phyloP scores from a whole-genome alignment of 2,113 vertebrate species.

The Phodopus roborovskii region DNA sequence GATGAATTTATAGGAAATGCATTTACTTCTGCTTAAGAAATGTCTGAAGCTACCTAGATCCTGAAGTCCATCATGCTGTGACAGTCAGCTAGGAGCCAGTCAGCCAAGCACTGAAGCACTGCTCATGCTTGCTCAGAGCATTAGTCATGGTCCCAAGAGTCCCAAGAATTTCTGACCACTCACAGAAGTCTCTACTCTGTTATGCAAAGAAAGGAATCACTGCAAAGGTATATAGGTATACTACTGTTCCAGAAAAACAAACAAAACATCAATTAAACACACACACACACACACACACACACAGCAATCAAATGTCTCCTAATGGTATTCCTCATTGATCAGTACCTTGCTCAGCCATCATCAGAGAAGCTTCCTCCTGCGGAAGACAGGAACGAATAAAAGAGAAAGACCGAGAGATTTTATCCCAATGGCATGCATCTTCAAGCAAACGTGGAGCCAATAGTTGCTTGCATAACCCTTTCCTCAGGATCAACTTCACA shows the following conservation, averaged over 20 bases:
- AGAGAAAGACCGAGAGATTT: slow-evolving; percentile 29
- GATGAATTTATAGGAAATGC: background rate
- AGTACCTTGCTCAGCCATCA: too few relatives aligned
- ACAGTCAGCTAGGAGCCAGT: background rate
- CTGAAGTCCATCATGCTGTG: background rate
- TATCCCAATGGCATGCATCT: background rate
- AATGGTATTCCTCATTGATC: too few relatives aligned
- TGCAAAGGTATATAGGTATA: slow-evolving; percentile 1
- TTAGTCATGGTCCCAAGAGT: background rate
- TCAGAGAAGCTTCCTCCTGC: too few relatives aligned
- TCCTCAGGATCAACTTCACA: slow-evolving; percentile 25
- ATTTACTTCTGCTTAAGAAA: slow-evolving; percentile 18
- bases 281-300: too few relatives aligned
- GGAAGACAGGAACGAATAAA: background rate
- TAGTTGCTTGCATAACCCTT: slow-evolving; percentile 15
- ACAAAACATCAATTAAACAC: too few relatives aligned
- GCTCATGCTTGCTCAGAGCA: background rate
- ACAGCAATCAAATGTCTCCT: too few relatives aligned
- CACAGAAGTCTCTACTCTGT: slow-evolving; percentile 12
- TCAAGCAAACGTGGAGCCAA: slow-evolving; percentile 19
- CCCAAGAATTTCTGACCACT: slow-evolving; percentile 2
- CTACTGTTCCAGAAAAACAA: too few relatives aligned
- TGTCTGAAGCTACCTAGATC: background rate
- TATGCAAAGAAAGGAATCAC: background rate
- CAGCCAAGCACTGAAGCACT: background rate